phyloP scores from a whole-genome alignment of 2,113 vertebrate genomes.

The Cheirogaleus medius region DNA sequence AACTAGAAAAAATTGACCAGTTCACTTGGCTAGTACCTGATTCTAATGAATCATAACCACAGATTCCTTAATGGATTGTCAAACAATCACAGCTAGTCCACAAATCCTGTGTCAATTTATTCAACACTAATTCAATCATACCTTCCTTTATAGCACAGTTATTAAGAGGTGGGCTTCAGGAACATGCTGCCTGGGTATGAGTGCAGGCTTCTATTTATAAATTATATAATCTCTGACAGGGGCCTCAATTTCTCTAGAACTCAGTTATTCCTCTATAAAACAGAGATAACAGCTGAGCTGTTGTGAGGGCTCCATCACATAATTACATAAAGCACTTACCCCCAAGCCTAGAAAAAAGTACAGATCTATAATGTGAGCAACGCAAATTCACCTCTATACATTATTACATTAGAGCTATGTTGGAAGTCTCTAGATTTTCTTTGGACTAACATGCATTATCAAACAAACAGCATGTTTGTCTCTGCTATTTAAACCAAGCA shows the following conservation, averaged over 20 bases:
- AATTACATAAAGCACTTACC: not conserved
- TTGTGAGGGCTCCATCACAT: not conserved
- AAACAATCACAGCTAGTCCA: not conserved
- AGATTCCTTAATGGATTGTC: not conserved
- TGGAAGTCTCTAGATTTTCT: not conserved
- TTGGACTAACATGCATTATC: not conserved
- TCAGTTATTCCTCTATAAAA: not conserved
- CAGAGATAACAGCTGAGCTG: not conserved
- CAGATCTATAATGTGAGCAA: not conserved
- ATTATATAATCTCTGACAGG: not conserved
- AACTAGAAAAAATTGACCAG: not conserved
- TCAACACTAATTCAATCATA: not conserved
- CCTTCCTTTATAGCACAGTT: not conserved
- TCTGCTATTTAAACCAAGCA: not conserved
- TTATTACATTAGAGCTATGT: not conserved
- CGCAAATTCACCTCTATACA: not conserved
- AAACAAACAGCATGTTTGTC: not conserved
- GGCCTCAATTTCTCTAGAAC: not conserved
- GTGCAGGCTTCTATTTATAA: not conserved
- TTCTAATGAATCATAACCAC: not conserved
- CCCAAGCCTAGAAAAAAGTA: not conserved
- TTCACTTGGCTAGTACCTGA: not conserved
- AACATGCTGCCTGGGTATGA: not conserved
- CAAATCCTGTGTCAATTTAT: not conserved
- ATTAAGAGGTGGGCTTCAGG: not conserved